Evolutionary conservation across 23 tunicate species (phyloP), one percentile per base, ranked within the genome.

Genomic region (Botrylloides violaceus): DNA sequence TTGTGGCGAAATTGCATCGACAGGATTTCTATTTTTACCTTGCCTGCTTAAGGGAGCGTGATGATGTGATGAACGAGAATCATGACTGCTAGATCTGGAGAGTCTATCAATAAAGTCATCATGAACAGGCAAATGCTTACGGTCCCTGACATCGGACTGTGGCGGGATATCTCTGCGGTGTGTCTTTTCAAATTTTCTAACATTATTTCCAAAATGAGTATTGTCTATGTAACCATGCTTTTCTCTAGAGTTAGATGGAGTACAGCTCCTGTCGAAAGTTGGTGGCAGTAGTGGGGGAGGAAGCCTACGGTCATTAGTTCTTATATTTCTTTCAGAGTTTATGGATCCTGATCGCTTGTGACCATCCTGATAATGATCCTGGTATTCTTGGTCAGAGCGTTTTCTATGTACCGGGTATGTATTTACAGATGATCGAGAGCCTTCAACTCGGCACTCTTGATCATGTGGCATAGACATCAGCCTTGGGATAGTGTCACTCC

Each of bases 211-310:
- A 22, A 63, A 27, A 29, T 34, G 70, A 3, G 34, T 34, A 19
- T 23, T 29, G 34, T 31, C 35, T 43, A 43, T 9, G 15, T 43
- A 43, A 9, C 12, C 12, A 7, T 43, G 53, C 9, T 43, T 43
- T 9, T 43, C 53, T 43, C 53, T 9, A 6, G 35, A 3, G 35
- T 63, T 33, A 63, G 70, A 34, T 19, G 32, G 70, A 25, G 34
- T 63, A 3, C 70, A 19, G 4, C 35, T 19, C 15, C 53, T 9
- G 35, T 3, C 32, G 3, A 33, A 63, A 12, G 35, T 31, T 9
- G 70, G 70, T 3, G 70, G 36, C 35, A 63, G 29, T 34, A 63
- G 9, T 29, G 70, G 70, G 6, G 62, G 62, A 4, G 70, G 70
- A 29, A 34, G 70, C 70, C 32, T 12, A 4, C 70, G 26, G 4